These are phyloP conservation scores for Odontamblyopus rebecca DNA, from an alignment of 2,797 vertebrate genomes.

Conservation along the genomic window DNA sequence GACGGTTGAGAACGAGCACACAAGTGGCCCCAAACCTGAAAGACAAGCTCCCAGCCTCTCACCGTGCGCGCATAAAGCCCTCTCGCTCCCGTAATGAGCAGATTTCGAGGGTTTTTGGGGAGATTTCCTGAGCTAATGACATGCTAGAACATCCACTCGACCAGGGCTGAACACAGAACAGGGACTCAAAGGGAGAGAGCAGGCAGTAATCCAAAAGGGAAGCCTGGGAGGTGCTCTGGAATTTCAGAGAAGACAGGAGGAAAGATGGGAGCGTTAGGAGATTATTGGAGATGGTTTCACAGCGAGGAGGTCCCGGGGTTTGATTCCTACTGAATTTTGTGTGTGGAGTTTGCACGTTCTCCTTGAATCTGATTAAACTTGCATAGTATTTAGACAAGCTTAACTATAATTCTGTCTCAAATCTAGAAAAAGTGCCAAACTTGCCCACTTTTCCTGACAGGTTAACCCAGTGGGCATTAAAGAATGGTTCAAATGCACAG, in stretches of 20 bases:
- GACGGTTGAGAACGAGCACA: conserved; percentile 2
- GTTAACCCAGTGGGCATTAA: no score
- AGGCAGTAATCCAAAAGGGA: background rate
- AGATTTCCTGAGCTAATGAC: conserved; percentile 38
- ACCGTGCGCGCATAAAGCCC: conserved; percentile 23
- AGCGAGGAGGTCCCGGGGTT: background rate
- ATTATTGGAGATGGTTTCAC: background rate
- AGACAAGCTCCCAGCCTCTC: conserved; percentile 38
- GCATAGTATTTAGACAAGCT: no score
- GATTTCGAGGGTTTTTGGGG: conserved; percentile 36
- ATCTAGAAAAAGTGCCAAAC: no score
- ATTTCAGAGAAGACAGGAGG: background rate
- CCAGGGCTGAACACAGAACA: background rate
- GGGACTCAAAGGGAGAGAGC: background rate
- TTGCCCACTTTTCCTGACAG: no score
- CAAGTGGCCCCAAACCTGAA: conserved; percentile 37
- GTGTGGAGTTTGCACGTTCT: background rate
- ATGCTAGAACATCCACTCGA: conserved; percentile 9
- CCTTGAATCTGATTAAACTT: background rate
- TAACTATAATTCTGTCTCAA: no score
- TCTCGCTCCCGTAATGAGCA: conserved; percentile 45
- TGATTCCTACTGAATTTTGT: background rate
- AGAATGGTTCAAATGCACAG: no score
- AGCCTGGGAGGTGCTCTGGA: conserved; percentile 6
- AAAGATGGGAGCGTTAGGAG: conserved; percentile 1